Evolutionary conservation across 2,797 vertebrate genomes (phyloP), one percentile per base, ranked within the genome.

Genomic region (Caiman crocodilus): DNA sequence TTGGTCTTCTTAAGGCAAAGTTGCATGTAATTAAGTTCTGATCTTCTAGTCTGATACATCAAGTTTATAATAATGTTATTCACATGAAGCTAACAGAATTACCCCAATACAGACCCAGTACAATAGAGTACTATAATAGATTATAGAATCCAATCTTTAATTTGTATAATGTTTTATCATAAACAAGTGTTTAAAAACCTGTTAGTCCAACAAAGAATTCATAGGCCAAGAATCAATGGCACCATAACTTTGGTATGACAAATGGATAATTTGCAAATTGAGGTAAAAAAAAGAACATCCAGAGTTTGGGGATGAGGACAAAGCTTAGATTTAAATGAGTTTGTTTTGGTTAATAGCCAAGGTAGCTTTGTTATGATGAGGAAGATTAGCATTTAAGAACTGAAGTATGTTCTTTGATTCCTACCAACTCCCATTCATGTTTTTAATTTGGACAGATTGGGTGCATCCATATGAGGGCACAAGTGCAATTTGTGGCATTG

Each of bases 361-460:
- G 5, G 28, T 75, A 90, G 91, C 16, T 90, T 90, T 50, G 69
- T 26, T 3, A 11, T 35, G 20, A 82, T 87, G 42, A 35, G 61
- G 21, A 91, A 90, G 23, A 85, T 14, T 17, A 14, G 11, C 16
- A 6, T 63, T 17, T 63, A 63, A 25, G 55, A 88, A 86, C 87
- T 78, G 16, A 4, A 93, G 91, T 86, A 2, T 30, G 58, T 63
- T 67, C 23, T 9, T 90, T 94, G 59, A 86, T 95, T 87, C 13
- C 65, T 56, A 30, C 65, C 16, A 84, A 88, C 18, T 12, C 11
- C 21, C 89, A 73, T 25, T 73, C 13, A 14, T 4, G 42, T 50
- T 50, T 50, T 50, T 9, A 50, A 50, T 50, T 50, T 50, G 42
- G 42, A 50, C 69, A 78, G 58, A 89, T 76, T 35, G 2, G 64